Evolutionary conservation across 2,797 vertebrate species (phyloP).

Genomic region (Harpagifer antarcticus): DNA sequence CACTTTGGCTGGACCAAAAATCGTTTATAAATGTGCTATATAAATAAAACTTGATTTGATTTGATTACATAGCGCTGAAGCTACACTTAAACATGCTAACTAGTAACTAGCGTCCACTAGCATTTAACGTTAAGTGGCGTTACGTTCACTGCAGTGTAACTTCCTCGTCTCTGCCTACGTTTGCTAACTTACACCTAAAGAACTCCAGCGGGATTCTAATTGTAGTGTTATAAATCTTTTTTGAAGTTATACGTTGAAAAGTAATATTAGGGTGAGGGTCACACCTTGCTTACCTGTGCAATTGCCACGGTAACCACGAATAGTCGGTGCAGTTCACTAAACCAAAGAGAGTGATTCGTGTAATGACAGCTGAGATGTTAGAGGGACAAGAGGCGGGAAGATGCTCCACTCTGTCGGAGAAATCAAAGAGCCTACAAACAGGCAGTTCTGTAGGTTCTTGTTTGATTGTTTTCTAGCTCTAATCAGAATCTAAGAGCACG

Average conservation of each 20-base stretch:
- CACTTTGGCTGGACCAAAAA: no score
- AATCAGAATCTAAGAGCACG: not conserved
- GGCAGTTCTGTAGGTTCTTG: not conserved
- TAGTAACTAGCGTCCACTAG: constrained; percentile 10
- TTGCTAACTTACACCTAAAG: not conserved
- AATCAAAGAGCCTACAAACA: not conserved
- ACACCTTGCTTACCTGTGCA: constrained; percentile 23
- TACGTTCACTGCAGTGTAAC: not conserved
- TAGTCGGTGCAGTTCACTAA: fast-evolving
- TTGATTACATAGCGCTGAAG: not conserved
- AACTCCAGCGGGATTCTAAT: fast-evolving
- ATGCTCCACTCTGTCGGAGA: constrained; percentile 43
- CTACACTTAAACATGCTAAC: constrained; percentile 11
- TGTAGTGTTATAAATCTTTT: fast-evolving
- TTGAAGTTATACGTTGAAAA: not conserved
- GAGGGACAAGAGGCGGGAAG: fast-evolving
- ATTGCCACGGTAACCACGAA: not conserved
- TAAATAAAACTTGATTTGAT: no score
- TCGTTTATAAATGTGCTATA: no score
- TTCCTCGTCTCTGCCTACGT: not conserved
- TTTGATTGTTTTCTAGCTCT: not conserved
- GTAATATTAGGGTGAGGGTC: fast-evolving
- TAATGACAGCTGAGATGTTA: not conserved
- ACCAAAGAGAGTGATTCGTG: not conserved
- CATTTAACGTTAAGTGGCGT: not conserved